Percentiles rank a stretch among this genome's conserved stretches.
Evolutionary conservation across 1,140 invertebrate genomes (phyloP).

Genomic region (Asobara japonica): DNA sequence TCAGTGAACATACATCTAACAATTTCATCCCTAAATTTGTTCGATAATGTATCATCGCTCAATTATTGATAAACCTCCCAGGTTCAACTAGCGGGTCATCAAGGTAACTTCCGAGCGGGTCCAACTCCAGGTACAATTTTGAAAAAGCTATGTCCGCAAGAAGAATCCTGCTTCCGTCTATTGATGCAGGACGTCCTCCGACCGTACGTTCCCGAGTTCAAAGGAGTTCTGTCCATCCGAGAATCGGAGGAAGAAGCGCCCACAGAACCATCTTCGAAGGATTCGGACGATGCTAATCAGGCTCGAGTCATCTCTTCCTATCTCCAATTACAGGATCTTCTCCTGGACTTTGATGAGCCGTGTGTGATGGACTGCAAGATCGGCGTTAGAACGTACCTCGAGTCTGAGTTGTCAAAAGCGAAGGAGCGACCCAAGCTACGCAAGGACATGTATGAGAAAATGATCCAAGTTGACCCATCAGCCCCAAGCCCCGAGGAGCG

Average conservation of each 20-base stretch:
- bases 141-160: slow-evolving; percentile 90
- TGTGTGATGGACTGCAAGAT: slow-evolving; percentile 98
- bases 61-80: slow-evolving; percentile 26
- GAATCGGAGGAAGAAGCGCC: slow-evolving; percentile 47
- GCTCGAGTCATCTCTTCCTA: slow-evolving; percentile 66
- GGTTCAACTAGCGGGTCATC: slow-evolving; percentile 90
- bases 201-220: slow-evolving; percentile 91
- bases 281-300: slow-evolving; percentile 31
- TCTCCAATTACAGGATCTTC: slow-evolving; percentile 90
- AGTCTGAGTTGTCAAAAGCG: slow-evolving; percentile 93
- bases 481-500: slow-evolving; percentile 94
- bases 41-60: neutral
- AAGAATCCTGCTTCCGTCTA: slow-evolving; percentile 86
- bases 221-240: slow-evolving; percentile 69
- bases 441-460: slow-evolving; percentile 96
- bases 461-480: slow-evolving; percentile 92
- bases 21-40: no score
- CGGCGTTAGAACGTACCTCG: slow-evolving; percentile 92
- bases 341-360: slow-evolving; percentile 89
- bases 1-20: no score
- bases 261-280: slow-evolving; percentile 37
- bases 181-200: slow-evolving; percentile 88
- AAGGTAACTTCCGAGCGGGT: slow-evolving; percentile 94
- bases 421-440: slow-evolving; percentile 89
- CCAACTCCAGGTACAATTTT: slow-evolving; percentile 91